Base-by-base conservation (phyloP, 2,888 invertebrate species). In the Glyphotaelius pellucidus region DNA sequence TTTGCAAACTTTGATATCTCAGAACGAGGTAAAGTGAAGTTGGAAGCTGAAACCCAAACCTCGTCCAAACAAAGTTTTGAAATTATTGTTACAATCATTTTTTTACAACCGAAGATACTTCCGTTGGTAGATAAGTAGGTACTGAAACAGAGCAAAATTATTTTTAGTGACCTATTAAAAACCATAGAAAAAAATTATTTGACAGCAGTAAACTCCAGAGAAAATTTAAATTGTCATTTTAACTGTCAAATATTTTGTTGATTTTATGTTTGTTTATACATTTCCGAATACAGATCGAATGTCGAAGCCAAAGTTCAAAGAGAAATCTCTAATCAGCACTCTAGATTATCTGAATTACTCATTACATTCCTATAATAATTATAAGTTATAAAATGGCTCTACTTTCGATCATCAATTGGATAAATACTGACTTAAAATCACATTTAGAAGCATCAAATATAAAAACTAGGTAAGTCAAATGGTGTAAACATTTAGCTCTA, bases 241-340 rank as follows among this genome's bases (percentile, higher is more conserved):
- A 52, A 67, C 67, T 67, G 67, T 67, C 67, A 67, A 67, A 67
- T 67, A 67, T 25, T 9, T 67, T 67, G 67, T 67, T 67, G 7
- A 67, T 67, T 67, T 67, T 67, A 67, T 67, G 52, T 19, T 52
- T 52, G 4, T 52, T 19, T 19, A 25, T n/a, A 25, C 7, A 7
- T 67, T 25, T 67, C 67, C n/a, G 25, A 67, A 67, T 25, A 67
- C 25, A 67, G 67, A 67, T 67, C 67, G 67, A 67, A 67, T 67
- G 14, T 42, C 30, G 86, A 86, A 42, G 42, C 42, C 86, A 86
- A 86, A 86, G 86, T 86, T 86, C 86, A 86, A 86, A 42, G 35
- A 86, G 42, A 86, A 42, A 86, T 47, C 30, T 86, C 25, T 86
- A n/a, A 86, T 86, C 42, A 42, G 86, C 86, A 86, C 19, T 42